These are phyloP conservation scores for Melangyna quadrimaculata DNA, from an alignment of 2,888 invertebrate species.

Conservation along the genomic window DNA sequence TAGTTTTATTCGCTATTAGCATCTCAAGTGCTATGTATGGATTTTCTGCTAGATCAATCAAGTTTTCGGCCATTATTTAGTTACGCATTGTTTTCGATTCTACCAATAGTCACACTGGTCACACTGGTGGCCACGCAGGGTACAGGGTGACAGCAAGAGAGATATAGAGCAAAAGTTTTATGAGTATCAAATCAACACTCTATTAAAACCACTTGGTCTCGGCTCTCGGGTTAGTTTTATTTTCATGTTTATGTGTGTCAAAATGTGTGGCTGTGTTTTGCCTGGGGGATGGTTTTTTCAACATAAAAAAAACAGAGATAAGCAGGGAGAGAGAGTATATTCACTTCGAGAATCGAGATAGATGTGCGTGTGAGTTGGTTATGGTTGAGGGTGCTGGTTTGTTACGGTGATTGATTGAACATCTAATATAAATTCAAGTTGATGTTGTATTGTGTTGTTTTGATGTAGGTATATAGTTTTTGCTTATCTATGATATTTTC, in stretches of 20 bases:
- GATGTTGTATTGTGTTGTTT: not conserved
- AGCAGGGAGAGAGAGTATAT: not conserved
- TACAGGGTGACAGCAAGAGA: not conserved
- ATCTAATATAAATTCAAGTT: not conserved
- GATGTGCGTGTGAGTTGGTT: not conserved
- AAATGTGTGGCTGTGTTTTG: not conserved
- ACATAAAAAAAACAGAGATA: not conserved
- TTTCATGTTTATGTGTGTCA: not conserved
- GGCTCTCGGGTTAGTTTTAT: not conserved
- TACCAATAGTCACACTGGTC: too few species aligned
- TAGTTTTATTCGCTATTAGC: too few species aligned
- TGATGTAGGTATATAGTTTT: not conserved
- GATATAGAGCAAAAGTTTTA: not conserved
- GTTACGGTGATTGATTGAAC: not conserved
- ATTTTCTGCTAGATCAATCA: too few species aligned
- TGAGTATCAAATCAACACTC: not conserved
- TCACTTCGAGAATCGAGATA: not conserved
- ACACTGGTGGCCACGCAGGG: not conserved
- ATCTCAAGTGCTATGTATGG: too few species aligned
- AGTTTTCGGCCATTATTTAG: too few species aligned
- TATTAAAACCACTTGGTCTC: not conserved
- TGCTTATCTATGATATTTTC: not conserved
- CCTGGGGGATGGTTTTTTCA: not conserved
- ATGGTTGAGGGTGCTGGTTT: not conserved
- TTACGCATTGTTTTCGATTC: too few species aligned